Conservation (phyloP, 2,113 vertebrate genomes). For the Albula glossodonta region DNA sequence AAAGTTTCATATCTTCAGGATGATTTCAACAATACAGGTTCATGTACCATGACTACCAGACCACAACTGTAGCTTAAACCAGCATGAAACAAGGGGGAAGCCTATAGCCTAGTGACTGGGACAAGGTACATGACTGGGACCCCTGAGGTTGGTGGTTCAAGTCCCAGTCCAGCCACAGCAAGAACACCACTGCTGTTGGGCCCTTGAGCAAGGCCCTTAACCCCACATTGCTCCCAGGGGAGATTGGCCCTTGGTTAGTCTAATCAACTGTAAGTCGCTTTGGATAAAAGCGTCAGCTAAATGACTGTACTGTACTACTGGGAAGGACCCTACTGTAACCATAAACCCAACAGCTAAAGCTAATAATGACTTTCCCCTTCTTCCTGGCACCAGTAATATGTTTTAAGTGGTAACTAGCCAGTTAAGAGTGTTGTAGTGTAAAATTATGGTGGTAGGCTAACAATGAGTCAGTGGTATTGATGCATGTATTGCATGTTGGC, state of each 20-base stretch:
- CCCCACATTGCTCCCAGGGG: too few relatives aligned
- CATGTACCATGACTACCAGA: not conserved
- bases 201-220: too few relatives aligned
- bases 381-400: not conserved
- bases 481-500: not conserved
- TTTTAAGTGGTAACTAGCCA: not conserved
- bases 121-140: too few relatives aligned
- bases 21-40: not conserved
- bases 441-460: not conserved
- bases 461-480: not conserved
- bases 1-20: not conserved
- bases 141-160: too few relatives aligned
- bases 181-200: too few relatives aligned
- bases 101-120: too few relatives aligned
- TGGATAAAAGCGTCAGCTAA: too few relatives aligned
- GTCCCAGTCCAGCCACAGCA: too few relatives aligned
- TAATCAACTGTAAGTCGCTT: not conserved
- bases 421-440: not conserved
- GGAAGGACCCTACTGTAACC: not conserved
- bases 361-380: not conserved
- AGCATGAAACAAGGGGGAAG: not conserved
- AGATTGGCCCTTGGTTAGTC: too few relatives aligned
- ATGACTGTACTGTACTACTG: too few relatives aligned
- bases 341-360: not conserved
- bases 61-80: not conserved